Percentiles rank a stretch among this genome's conserved stretches.
These are phyloP conservation scores for Megalopta genalis DNA, from an alignment of 1,140 invertebrate species.

Conservation along the genomic window DNA sequence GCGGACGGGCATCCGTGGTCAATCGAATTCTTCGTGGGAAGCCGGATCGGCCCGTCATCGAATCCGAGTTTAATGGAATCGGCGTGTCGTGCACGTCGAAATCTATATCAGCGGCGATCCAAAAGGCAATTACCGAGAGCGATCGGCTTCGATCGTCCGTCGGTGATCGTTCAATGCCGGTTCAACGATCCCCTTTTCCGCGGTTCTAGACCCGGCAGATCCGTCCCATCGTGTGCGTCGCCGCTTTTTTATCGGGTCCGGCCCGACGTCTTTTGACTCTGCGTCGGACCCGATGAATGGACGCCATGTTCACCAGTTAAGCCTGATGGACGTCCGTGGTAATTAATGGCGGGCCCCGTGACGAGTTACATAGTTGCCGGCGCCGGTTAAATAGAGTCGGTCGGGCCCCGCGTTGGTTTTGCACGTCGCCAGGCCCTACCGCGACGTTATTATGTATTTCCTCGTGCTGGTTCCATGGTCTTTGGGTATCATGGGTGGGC, in stretches of 20 bases:
- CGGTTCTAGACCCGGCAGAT: neutral
- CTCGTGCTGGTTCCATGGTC: conserved; percentile 12
- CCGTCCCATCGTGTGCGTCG: neutral
- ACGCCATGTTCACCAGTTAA: conserved; percentile 25
- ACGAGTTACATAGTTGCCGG: conserved; percentile 2
- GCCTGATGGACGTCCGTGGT: conserved; percentile 27
- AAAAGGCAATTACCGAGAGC: conserved; percentile 42
- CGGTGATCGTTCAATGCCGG: too few species aligned
- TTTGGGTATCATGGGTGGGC: neutral
- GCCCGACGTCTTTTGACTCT: neutral
- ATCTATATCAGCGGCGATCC: conserved; percentile 35
- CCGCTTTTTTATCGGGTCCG: neutral
- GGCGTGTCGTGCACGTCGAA: conserved; percentile 22
- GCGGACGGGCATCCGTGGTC: conserved; percentile 59
- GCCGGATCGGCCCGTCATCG: conserved; percentile 47
- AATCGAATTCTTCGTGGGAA: conserved; percentile 75
- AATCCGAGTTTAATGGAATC: conserved; percentile 19
- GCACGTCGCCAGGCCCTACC: neutral
- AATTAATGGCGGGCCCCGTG: conserved; percentile 20
- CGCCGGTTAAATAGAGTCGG: neutral
- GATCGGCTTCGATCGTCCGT: neutral
- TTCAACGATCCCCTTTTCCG: conserved; percentile 7
- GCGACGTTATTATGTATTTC: conserved; percentile 12
- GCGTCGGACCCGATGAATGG: conserved; percentile 7
- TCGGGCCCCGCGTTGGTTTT: neutral